Evolutionary conservation across 2,888 invertebrate genomes (phyloP).

Genomic region (Germaria angustata): DNA sequence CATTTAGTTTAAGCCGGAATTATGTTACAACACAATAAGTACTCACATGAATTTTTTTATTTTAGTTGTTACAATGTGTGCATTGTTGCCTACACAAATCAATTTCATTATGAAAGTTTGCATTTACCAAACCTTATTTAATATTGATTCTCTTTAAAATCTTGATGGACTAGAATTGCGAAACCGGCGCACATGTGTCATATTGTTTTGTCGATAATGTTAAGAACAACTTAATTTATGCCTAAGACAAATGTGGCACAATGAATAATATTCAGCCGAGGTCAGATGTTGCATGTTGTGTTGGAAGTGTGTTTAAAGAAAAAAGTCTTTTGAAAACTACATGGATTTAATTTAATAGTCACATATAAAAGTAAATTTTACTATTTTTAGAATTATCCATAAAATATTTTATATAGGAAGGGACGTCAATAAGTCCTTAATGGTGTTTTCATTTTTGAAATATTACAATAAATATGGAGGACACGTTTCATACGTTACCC

Average conservation of each 20-base stretch:
- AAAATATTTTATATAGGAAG: no score
- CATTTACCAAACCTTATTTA: background rate
- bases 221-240: background rate
- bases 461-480: no score
- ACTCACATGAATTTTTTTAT: background rate
- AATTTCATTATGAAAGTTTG: slow-evolving; percentile 27
- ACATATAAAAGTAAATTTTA: no score
- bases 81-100: slow-evolving; percentile 24
- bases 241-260: background rate
- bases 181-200: background rate
- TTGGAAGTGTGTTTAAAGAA: no score
- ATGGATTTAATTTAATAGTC: no score
- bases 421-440: no score
- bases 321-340: no score
- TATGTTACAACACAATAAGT: slow-evolving; percentile 6
- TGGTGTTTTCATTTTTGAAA: no score
- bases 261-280: background rate
- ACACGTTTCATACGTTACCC: no score
- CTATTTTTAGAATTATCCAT: no score
- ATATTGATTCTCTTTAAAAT: slow-evolving; percentile 49
- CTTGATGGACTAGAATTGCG: slow-evolving; percentile 39
- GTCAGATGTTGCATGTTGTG: no score
- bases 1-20: slow-evolving; percentile 56
- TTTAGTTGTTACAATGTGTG: background rate
- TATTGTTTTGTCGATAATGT: background rate